Conservation (phyloP, 2,113 vertebrate genomes). For the Ceratotherium simum region DNA sequence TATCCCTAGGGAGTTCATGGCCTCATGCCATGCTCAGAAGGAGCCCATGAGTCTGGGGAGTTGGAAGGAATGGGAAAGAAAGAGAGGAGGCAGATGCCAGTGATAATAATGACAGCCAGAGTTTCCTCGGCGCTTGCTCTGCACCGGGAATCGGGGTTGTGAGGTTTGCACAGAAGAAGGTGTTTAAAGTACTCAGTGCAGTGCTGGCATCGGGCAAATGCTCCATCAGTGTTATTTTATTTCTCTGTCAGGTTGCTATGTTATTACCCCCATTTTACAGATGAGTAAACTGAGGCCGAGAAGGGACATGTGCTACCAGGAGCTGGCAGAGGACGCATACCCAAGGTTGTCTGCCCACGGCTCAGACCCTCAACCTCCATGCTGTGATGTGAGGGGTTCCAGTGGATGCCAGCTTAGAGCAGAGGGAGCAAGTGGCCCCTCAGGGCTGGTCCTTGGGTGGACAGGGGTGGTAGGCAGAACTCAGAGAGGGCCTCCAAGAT, state of each 20-base stretch:
- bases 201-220: accelerated
- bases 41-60: neutral
- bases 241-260: neutral
- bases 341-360: neutral
- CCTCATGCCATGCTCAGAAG: accelerated
- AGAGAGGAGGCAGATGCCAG: neutral
- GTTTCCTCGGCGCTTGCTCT: neutral
- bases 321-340: neutral
- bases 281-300: neutral
- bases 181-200: neutral
- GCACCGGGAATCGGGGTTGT: no score
- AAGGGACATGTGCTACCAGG: neutral
- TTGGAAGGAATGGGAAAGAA: neutral
- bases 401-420: neutral
- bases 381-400: accelerated
- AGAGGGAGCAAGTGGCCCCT: neutral
- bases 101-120: accelerated
- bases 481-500: neutral
- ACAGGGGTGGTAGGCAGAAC: neutral
- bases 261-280: neutral
- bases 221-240: neutral
- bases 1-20: neutral
- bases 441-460: no score
- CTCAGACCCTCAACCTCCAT: accelerated
- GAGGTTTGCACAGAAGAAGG: neutral